Conservation (phyloP, 2,797 vertebrate species). For the Aselliscus stoliczkanus region DNA sequence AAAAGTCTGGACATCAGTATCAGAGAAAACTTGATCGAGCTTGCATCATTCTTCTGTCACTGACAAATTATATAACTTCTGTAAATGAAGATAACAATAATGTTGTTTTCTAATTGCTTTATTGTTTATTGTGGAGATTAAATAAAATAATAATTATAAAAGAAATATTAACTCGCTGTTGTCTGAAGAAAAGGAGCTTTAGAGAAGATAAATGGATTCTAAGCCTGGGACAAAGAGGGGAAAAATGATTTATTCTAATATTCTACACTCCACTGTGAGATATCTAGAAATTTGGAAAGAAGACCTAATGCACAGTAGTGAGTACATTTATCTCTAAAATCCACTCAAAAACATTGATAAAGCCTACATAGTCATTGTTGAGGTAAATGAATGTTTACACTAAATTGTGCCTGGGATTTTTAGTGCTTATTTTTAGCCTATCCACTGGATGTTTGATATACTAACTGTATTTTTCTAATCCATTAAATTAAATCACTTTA, state of each 20-base stretch:
- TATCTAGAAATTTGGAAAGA: background rate
- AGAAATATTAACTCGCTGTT: background rate
- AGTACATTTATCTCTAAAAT: background rate
- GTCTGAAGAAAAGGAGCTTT: background rate
- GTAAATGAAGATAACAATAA: background rate
- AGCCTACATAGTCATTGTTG: background rate
- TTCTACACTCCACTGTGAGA: background rate
- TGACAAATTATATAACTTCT: background rate
- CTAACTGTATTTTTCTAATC: background rate
- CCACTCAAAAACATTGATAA: background rate
- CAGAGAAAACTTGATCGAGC: background rate
- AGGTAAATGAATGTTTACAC: background rate
- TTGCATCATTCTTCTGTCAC: background rate
- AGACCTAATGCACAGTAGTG: background rate
- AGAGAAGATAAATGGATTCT: background rate
- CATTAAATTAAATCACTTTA: background rate
- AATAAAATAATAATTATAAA: background rate
- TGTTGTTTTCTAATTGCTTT: background rate
- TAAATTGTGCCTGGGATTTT: background rate
- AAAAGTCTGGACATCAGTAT: accelerated
- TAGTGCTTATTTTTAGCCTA: background rate
- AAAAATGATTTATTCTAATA: background rate
- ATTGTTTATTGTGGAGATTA: background rate
- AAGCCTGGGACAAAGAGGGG: background rate
- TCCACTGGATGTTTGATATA: background rate